These are phyloP conservation scores for Bujurquina vittata DNA, from an alignment of 2,113 vertebrate species.

Conservation along the genomic window DNA sequence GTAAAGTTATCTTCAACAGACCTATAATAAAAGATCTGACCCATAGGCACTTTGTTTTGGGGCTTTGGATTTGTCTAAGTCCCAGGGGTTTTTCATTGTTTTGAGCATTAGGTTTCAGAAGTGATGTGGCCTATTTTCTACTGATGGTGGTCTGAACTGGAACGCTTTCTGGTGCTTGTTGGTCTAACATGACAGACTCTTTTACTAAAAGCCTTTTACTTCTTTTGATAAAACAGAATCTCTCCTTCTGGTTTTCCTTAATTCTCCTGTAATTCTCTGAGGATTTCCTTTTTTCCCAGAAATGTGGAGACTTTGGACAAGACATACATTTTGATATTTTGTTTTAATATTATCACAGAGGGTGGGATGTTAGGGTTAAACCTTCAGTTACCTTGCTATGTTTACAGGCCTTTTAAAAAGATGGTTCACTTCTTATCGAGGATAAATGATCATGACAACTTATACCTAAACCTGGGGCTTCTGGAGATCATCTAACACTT, in stretches of 20 bases:
- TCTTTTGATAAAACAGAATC: neutral
- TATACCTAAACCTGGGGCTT: no score
- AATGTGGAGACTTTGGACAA: constrained; percentile 73
- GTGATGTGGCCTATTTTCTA: neutral
- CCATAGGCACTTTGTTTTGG: neutral
- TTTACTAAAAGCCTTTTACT: constrained; percentile 29
- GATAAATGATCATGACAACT: no score
- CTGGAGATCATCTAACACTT: no score
- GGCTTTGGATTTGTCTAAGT: neutral
- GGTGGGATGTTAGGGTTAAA: no score
- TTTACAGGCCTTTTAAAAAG: no score
- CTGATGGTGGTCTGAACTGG: constrained; percentile 27
- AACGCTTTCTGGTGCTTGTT: constrained; percentile 30
- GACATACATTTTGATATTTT: neutral
- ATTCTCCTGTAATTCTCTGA: constrained; percentile 23
- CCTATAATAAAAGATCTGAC: neutral
- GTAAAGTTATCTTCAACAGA: neutral
- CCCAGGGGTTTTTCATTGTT: neutral
- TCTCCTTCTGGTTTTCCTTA: constrained; percentile 14
- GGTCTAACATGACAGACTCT: constrained; percentile 12
- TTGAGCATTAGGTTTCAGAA: constrained; percentile 3
- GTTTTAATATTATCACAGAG: neutral
- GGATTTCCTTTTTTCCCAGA: constrained; percentile 29
- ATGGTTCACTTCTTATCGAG: no score
- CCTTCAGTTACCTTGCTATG: no score